Base-by-base conservation (phyloP, 2,113 vertebrate genomes). In the Plestiodon gilberti region DNA sequence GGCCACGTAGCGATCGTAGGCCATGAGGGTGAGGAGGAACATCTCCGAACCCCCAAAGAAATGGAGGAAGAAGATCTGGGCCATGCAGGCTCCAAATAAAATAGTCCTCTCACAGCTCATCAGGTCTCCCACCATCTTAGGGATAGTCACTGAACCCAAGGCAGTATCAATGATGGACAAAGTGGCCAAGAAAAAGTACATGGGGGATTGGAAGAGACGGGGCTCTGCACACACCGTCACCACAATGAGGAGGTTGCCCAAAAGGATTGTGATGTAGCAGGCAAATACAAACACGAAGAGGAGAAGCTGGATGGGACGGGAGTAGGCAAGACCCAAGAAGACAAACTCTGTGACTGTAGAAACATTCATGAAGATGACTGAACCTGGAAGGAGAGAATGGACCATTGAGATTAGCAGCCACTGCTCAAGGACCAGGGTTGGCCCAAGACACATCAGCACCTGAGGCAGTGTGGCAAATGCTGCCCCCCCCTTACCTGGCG, bases 11-110 rank as follows among this genome's bases (percentile, higher is more conserved):
- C 92, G 92, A 64, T 94, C 93, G 0, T 91, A 95, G 0, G 94
- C 90, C 94, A 94, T 95, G 76, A 88, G 79, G 20, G 86, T 76
- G 14, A 82, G 79, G 28, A 82, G 33, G 2, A 87, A 25, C 71
- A 87, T 77, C 86, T 77, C 80, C 14, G 62, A n/a, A 57, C 71
- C 80, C 1, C 80, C 86, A 38, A 69, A 22, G 35, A 87, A 87
- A 33, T 87, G 79, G 2, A 82, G 71, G 62, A 87, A 87, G 30
- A 82, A 87, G 43, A 82, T 13, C 33, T 87, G 86, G 25, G 71
- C 25, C 79, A 82, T 77, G 14, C 79, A 87, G 7, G 61, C 86
- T 2, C 28, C 48, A 59, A 78, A 87, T 17, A 64, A 40, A 52
- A 83, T 83, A 8, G 71, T 78, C 62, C 43, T 64, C 4, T 17